A percentile compares a stretch with the other conserved stretches of the same genome.
phyloP scores from a whole-genome alignment of 2,113 vertebrate species.

The Hyperopisus bebe region DNA sequence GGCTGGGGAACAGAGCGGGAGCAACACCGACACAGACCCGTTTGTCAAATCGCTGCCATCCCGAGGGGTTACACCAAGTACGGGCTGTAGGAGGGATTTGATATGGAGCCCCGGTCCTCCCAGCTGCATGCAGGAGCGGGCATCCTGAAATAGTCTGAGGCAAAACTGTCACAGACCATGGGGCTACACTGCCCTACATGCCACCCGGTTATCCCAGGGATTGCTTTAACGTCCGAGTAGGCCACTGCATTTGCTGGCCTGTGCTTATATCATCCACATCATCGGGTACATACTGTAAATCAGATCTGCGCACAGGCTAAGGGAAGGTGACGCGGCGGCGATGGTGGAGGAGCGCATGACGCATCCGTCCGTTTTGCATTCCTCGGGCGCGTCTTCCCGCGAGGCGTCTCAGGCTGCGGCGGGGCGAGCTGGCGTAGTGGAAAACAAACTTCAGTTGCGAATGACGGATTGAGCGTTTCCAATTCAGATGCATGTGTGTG shows the following conservation, averaged over 20 bases:
- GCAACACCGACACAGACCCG: background rate
- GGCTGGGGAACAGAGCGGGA: background rate
- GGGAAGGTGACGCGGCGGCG: background rate
- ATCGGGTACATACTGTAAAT: background rate
- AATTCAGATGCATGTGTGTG: background rate
- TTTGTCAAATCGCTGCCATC: background rate
- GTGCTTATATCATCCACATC: background rate
- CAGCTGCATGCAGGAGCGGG: background rate
- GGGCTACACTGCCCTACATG: background rate
- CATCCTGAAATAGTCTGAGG: background rate
- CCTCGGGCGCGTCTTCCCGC: background rate
- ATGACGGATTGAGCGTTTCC: background rate
- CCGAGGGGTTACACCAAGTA: background rate
- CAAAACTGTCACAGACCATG: background rate
- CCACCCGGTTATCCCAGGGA: too few relatives aligned
- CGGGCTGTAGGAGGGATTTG: background rate
- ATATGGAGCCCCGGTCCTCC: background rate
- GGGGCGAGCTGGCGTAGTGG: background rate
- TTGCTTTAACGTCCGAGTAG: background rate
- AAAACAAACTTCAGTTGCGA: background rate
- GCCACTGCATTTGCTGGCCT: background rate
- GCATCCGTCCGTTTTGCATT: background rate
- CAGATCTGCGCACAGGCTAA: background rate
- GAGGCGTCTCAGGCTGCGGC: background rate
- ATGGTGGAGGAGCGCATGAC: background rate